Conservation (phyloP, 2,888 invertebrate genomes). For the Galerucella calmariensis region DNA sequence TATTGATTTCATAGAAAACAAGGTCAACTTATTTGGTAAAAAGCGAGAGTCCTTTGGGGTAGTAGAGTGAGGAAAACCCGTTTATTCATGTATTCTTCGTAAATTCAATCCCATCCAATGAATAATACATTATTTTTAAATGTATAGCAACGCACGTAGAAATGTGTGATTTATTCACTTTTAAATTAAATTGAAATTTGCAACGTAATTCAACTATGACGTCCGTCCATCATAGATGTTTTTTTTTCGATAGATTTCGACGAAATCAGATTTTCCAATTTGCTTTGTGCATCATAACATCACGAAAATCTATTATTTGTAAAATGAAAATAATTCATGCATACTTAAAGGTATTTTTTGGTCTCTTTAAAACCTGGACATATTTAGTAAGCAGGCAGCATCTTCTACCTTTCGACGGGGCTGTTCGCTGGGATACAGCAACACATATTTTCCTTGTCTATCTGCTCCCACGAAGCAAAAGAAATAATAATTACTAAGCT, state of each 20-base stretch:
- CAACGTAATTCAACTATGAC: conserved; percentile 10
- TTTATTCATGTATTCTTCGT: conserved; percentile 33
- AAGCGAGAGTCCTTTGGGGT: conserved; percentile 28
- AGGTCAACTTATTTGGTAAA: conserved; percentile 15
- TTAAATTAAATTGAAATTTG: conserved; percentile 14
- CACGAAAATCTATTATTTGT: neutral
- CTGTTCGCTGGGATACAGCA: no score
- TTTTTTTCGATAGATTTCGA: neutral
- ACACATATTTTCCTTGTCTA: no score
- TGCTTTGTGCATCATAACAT: conserved; percentile 5
- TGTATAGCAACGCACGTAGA: conserved; percentile 27
- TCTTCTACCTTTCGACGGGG: no score
- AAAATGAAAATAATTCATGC: neutral
- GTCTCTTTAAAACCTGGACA: no score
- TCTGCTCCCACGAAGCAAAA: no score
- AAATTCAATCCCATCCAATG: conserved; percentile 34
- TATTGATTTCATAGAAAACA: neutral
- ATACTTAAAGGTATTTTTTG: no score
- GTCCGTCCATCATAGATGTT: neutral
- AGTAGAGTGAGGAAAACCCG: conserved; percentile 36
- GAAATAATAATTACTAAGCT: no score
- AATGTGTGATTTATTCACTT: conserved; percentile 19
- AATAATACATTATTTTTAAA: conserved; percentile 33
- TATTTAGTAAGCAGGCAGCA: no score
- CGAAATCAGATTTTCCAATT: neutral